Conservation (phyloP, 2,113 vertebrate genomes). For the Tetrao urogallus region DNA sequence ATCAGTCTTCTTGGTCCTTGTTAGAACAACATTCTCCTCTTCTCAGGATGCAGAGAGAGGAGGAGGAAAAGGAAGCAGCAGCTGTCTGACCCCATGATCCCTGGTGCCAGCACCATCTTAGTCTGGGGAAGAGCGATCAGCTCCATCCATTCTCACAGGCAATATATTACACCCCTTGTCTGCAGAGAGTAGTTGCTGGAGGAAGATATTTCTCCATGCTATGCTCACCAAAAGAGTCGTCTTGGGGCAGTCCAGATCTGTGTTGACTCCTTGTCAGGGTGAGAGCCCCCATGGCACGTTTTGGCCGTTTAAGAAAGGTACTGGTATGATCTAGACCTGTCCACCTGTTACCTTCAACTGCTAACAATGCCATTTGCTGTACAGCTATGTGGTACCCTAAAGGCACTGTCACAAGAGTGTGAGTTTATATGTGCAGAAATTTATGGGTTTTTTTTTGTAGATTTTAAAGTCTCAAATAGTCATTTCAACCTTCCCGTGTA, state of each 20-base stretch:
- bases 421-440: background rate
- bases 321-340: background rate
- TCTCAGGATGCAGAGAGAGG: background rate
- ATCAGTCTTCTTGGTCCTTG: background rate
- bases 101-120: rapidly evolving
- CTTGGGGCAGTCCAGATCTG: rapidly evolving
- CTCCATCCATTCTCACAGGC: background rate
- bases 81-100: background rate
- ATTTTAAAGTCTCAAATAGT: background rate
- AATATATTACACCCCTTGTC: background rate
- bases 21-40: background rate
- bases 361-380: background rate
- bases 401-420: background rate
- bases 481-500: background rate
- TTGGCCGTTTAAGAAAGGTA: background rate
- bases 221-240: background rate
- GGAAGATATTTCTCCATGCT: background rate
- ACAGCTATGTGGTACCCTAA: background rate
- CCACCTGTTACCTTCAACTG: background rate
- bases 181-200: background rate
- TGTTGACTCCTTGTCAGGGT: background rate
- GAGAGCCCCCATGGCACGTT: background rate
- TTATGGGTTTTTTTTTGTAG: background rate
- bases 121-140: background rate
- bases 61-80: background rate